Evolutionary conservation across 2,797 vertebrate genomes (phyloP), one percentile per base, ranked within the genome.

Genomic region (Cryptoblepharus egeriae): DNA sequence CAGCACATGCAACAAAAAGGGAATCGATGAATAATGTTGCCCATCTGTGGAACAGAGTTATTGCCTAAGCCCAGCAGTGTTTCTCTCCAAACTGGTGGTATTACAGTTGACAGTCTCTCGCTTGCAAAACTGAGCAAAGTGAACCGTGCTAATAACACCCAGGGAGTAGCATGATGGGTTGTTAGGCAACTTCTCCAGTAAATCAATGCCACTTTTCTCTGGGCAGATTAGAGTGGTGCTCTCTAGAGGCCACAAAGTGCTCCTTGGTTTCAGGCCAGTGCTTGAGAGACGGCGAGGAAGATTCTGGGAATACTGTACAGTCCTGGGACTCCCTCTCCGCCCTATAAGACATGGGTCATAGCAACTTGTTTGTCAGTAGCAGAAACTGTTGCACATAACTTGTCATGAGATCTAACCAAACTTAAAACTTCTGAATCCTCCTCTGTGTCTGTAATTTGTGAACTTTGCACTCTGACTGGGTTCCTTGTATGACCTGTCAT

Each of bases 401-500:
- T 79, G 61, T 77, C 76, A 55, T 61, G 82, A 91, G 83, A 89
- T 65, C 78, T 81, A n/a, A 52, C 52, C 71, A 82, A 65, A 74
- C 52, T 74, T 74, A 80, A 80, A 88, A 78, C 77, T 69, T 42
- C 71, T 74, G 82, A 89, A 75, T 83, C 92, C 84, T 89, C 63
- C 61, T 79, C 85, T 77, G 79, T 94, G 81, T 90, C 84, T 85
- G 82, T 88, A 84, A 90, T 0, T 75, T 88, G 90, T 88, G 75
- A 92, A 90, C 65, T 87, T 84, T 8, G 85, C 85, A 81, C 87
- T 90, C 70, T 74, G 76, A 84, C 87, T 88, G 10, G 87, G 90
- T 87, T 90, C 86, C 88, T 88, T 88, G 81, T 88, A 89, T 90
- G 89, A 91, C 85, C 90, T 90, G 85, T 92, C 80, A 92, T 87